Evolutionary conservation across 2,113 vertebrate species (phyloP), one percentile per base, ranked within the genome.

Genomic region (Cacatua alba): DNA sequence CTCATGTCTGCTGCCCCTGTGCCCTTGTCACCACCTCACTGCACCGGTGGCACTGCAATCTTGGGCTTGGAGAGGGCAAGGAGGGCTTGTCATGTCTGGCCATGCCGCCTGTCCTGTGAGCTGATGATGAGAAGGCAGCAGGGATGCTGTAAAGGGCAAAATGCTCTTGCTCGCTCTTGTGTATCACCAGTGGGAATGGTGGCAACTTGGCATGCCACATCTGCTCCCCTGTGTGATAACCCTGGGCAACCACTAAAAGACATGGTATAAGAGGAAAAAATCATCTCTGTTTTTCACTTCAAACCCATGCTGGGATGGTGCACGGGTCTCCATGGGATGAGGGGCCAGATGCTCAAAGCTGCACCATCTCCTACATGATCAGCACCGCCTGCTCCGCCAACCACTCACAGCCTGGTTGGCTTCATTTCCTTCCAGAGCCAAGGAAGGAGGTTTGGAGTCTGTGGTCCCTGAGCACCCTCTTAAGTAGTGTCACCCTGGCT

Each of bases 101-200:
- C 17, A 8, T 7, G 44, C 39, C 24, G 24, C n/a, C 29, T 19
- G 39, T 33, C 37, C 33, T 28, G 65, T 0, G 7, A 43, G 51
- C 46, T 35, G 43, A 18, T 25, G 20, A 46, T 2, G 14, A 78
- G 39, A 55, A 25, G 17, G 33, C 17, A 65, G 29, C 51, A 60
- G 41, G 20, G 57, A 18, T 46, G 57, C 49, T 64, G 43, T 29
- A 19, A 57, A 4, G 24, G 64, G 17, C 37, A 46, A 10, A 59
- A 8, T 33, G 55, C 41, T 74, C 70, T 48, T 71, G 51, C 21
- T 37, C 31, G 48, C 39, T 53, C 39, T 9, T 46, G 49, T 29
- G 23, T 44, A 18, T 39, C 0, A 0, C 64, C 49, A 29, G 63
- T 25, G 37, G 49, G 55, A 63, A 46, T 0, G 4, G 37, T 29